phyloP scores from a whole-genome alignment of 2,888 invertebrate species.

The Tubulanus polymorphus region DNA sequence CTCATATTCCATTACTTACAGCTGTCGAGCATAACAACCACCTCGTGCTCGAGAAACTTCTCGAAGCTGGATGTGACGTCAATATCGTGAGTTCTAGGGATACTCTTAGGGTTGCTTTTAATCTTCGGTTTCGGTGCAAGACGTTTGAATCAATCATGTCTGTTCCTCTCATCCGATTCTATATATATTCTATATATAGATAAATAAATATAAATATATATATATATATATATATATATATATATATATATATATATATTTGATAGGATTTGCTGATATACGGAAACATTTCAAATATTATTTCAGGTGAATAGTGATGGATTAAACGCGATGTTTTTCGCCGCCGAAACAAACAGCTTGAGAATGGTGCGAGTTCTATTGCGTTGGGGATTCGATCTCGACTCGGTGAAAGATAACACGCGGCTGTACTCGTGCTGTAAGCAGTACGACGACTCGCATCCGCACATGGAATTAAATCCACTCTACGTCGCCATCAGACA shows the following conservation, averaged over 20 bases:
- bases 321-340: conserved; percentile 38
- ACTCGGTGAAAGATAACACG: conserved; percentile 30
- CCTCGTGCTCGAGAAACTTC: conserved; percentile 31
- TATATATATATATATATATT: background rate
- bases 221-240: too few species aligned
- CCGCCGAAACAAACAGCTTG: conserved; percentile 34
- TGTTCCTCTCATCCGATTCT: too few species aligned
- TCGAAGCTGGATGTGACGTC: conserved; percentile 40
- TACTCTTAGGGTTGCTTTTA: background rate
- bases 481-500: conserved; percentile 43
- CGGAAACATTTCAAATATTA: conserved; percentile 4
- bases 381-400: conserved; percentile 43
- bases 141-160: too few species aligned
- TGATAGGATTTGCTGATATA: background rate
- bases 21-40: conserved; percentile 36
- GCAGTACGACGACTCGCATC: conserved; percentile 41
- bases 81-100: conserved; percentile 36
- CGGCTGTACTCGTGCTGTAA: conserved; percentile 36
- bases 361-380: conserved; percentile 34
- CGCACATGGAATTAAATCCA: conserved; percentile 48
- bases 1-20: conserved; percentile 35
- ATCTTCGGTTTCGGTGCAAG: background rate
- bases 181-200: too few species aligned
- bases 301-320: conserved; percentile 41
- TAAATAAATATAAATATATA: too few species aligned